Conservation (phyloP, 2,797 vertebrate species). For the Typhlichthys eigenmanni region DNA sequence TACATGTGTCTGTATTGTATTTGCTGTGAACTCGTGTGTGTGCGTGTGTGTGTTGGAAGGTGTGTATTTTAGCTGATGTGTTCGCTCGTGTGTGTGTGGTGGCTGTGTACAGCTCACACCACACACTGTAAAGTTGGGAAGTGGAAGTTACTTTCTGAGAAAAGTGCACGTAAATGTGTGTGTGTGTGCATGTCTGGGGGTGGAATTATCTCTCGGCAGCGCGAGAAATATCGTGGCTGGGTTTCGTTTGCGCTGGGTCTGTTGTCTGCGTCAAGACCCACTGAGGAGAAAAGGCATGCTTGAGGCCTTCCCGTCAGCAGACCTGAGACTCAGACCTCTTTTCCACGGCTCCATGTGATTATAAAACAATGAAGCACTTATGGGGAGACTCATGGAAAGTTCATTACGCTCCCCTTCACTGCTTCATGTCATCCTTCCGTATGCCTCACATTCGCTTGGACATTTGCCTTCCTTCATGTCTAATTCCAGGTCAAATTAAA, state of each 20-base stretch:
- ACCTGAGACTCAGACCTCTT: constrained; percentile 47
- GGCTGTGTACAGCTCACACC: constrained; percentile 50
- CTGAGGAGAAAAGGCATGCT: neutral
- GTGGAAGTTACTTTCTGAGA: constrained; percentile 30
- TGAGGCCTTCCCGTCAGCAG: constrained; percentile 39
- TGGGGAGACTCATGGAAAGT: constrained; percentile 52
- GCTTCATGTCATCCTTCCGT: constrained; percentile 40
- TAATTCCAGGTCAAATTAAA: constrained; percentile 33
- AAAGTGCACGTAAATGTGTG: constrained; percentile 3
- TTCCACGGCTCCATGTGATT: constrained; percentile 66
- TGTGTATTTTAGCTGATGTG: neutral
- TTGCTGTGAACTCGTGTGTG: neutral
- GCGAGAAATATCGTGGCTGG: neutral
- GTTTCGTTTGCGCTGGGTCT: constrained; percentile 2
- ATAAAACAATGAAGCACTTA: constrained; percentile 73
- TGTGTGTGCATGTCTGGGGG: neutral
- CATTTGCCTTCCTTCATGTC: constrained; percentile 4
- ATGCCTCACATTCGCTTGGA: constrained; percentile 15
- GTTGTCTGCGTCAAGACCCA: neutral
- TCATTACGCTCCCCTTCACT: constrained; percentile 58
- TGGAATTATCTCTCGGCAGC: neutral
- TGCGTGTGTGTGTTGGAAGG: neutral
- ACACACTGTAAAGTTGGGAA: constrained; percentile 28
- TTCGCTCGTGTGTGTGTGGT: constrained; percentile 20
- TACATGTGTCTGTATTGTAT: neutral